Evolutionary conservation across 2,113 vertebrate species (phyloP).

Genomic region (Sciurus niger): DNA sequence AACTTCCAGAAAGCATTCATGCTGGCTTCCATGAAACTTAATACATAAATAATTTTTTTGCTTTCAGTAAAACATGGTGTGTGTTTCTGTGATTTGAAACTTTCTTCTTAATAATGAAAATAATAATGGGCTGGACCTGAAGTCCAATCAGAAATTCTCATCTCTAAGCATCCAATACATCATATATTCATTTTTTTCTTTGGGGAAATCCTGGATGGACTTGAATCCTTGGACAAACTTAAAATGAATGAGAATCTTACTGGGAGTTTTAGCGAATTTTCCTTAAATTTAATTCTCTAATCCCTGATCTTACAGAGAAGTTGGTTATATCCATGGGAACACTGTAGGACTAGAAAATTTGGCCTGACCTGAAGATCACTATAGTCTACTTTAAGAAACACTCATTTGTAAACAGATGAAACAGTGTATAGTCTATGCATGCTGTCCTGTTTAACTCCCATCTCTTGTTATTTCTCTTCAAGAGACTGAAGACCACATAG

Average conservation of each 20-base stretch:
- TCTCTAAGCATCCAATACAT: not conserved
- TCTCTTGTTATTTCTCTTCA: not conserved
- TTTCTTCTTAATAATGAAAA: not conserved
- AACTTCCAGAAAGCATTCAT: not conserved
- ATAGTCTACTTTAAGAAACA: not conserved
- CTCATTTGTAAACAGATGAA: not conserved
- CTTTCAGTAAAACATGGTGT: not conserved
- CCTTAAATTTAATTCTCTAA: not conserved
- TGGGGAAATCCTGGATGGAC: not conserved
- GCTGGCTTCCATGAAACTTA: not conserved
- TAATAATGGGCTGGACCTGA: not conserved
- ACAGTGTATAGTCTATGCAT: not conserved
- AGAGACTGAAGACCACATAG: not conserved
- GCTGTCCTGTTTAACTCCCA: not conserved
- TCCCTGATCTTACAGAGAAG: not conserved
- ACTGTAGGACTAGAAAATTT: not conserved
- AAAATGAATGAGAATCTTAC: not conserved
- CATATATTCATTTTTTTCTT: not conserved
- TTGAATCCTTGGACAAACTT: not conserved
- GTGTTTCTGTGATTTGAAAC: not conserved
- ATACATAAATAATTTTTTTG: not conserved
- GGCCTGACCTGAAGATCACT: not conserved
- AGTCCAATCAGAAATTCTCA: not conserved
- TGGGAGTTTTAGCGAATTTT: not conserved
- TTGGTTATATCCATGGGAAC: not conserved